Evolutionary conservation across 2,113 vertebrate genomes (phyloP).

Genomic region (Alouatta palliata): DNA sequence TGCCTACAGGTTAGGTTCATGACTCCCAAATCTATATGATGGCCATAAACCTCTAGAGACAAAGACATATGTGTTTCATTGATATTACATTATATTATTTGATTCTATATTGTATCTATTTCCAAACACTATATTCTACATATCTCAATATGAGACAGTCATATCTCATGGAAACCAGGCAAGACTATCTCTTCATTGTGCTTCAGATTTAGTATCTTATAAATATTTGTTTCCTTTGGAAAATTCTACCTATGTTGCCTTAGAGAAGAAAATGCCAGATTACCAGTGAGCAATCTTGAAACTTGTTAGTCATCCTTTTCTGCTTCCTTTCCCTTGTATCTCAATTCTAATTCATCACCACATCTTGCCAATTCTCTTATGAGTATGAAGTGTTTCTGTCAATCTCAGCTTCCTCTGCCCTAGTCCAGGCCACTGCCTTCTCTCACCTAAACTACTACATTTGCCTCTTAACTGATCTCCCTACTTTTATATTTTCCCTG

Average conservation of each 20-base stretch:
- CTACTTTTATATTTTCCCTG: too few relatives aligned
- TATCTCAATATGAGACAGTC: neutral
- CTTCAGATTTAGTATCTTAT: neutral
- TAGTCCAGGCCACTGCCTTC: too few relatives aligned
- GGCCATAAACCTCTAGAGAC: neutral
- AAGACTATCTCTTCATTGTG: neutral
- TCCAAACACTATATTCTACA: neutral
- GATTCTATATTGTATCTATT: neutral
- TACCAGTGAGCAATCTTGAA: neutral
- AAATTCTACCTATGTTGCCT: neutral
- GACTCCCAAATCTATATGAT: neutral
- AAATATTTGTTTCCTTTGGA: neutral
- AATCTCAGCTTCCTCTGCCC: neutral
- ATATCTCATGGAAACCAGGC: neutral
- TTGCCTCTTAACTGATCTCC: neutral
- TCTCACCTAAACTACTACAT: neutral
- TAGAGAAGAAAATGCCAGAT: neutral
- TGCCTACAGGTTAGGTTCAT: neutral
- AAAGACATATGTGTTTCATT: neutral
- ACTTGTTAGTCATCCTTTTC: neutral
- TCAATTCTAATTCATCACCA: neutral
- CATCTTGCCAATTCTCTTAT: neutral
- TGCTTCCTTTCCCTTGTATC: neutral
- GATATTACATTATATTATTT: neutral
- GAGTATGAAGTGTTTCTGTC: neutral